These are phyloP conservation scores for Laupala kohalensis DNA, from an alignment of 1,140 invertebrate genomes.

Conservation along the genomic window DNA sequence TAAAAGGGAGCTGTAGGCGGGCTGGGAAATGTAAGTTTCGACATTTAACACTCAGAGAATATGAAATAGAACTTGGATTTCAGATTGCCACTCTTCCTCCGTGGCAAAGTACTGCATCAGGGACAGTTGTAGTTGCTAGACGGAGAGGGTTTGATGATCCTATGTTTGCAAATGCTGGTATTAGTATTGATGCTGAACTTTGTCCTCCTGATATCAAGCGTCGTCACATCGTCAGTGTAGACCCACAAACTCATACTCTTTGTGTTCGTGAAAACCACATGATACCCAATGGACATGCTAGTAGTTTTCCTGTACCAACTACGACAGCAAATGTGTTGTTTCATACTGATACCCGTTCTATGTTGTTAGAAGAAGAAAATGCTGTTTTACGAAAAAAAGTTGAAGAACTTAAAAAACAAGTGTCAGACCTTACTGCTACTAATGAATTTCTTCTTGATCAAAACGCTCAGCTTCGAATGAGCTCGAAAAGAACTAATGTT, in stretches of 20 bases:
- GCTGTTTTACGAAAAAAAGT: slow-evolving; percentile 52
- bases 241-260: background rate
- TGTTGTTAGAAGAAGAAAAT: slow-evolving; percentile 44
- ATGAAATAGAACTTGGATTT: slow-evolving; percentile 26
- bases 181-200: background rate
- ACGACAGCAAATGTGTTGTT: background rate
- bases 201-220: background rate
- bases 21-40: slow-evolving; percentile 38
- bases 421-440: slow-evolving; percentile 55
- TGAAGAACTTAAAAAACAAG: slow-evolving; percentile 58
- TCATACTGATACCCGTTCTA: slow-evolving; percentile 4
- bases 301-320: background rate
- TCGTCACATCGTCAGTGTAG: background rate
- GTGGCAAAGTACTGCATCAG: background rate
- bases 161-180: background rate
- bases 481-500: slow-evolving; percentile 39
- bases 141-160: slow-evolving; percentile 3
- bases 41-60: slow-evolving; percentile 34
- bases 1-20: slow-evolving; percentile 58
- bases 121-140: background rate
- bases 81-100: background rate
- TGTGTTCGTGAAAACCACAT: background rate
- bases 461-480: slow-evolving; percentile 59
- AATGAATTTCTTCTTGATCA: slow-evolving; percentile 71
- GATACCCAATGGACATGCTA: background rate